These are phyloP conservation scores for Mareca strepera DNA, from an alignment of 2,797 vertebrate species.

Conservation along the genomic window DNA sequence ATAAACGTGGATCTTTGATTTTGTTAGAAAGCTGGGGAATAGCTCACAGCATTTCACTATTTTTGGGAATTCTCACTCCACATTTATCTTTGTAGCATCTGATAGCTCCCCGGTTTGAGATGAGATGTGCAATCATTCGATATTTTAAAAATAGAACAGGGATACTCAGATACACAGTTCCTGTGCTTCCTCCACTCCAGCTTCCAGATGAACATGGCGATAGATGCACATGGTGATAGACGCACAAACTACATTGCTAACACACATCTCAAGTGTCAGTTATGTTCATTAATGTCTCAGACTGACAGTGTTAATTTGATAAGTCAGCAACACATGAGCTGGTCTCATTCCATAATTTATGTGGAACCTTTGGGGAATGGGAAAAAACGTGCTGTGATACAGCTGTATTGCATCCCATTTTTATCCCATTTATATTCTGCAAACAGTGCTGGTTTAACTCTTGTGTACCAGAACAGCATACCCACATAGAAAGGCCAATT, in stretches of 20 bases:
- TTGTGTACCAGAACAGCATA: background rate
- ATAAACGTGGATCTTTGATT: background rate
- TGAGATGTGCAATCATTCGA: no score
- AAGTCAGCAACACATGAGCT: background rate
- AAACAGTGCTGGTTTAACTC: background rate
- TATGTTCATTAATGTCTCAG: background rate
- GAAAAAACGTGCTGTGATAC: fast-evolving
- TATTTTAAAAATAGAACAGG: background rate
- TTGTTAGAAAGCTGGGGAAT: background rate
- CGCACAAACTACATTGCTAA: background rate
- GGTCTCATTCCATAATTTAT: background rate
- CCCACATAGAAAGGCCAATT: background rate
- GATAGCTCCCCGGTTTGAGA: background rate
- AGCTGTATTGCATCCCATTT: background rate
- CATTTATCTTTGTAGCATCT: background rate
- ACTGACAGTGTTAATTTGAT: background rate
- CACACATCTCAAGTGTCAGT: fast-evolving
- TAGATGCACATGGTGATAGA: fast-evolving
- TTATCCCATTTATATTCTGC: background rate
- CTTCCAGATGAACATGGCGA: background rate
- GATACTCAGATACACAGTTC: background rate
- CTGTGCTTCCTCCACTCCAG: background rate
- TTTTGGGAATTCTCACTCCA: background rate
- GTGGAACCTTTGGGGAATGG: background rate
- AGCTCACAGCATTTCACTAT: background rate